Base-by-base conservation (phyloP, 2,888 invertebrate species). In the Amblyjoppa proteus region DNA sequence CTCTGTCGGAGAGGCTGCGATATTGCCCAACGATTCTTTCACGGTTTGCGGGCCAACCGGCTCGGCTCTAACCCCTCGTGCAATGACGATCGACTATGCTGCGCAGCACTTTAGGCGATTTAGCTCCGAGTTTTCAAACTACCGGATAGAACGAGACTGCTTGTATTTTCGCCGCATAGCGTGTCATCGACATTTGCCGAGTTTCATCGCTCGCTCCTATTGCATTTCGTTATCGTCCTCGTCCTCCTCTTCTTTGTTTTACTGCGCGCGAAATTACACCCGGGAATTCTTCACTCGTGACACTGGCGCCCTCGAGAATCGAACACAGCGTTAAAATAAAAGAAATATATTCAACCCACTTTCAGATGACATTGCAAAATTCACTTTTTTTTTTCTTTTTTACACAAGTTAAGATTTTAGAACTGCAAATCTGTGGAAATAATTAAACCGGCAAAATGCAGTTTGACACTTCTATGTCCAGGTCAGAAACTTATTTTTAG, bases 21-120 rank as follows among this genome's bases (percentile, higher is more conserved):
- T 74, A 76, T 83, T 86, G 73, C 83, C 64, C 83, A 83, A 85
- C 82, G 53, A 83, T 83, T 71, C 73, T 64, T 83, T 86, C 86
- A 86, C 77, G 86, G 80, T 83, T 86, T 75, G 68, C 83, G 81
- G 77, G 58, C 75, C 64, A 70, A 82, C 69, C 64, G 69, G 16
- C 64, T 64, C 31, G 64, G 34, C 79, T 20, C 38, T 31, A 74
- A 45, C 51, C 51, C 9, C 51, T 70, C 31, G 45, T 70, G 28
- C 31, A 51, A 70, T 70, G 70, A 70, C 53, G 31, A 51, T 70
- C 49, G 41, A 28, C n/a, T 56, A 38, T 38, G 38, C 38, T 73
- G 38, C 41, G 9, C 73, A 56, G 28, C 73, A 41, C 25, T 58
- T 58, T 45, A 58, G 53, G 31, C 64, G 64, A 31, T 64, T 64